phyloP scores from a whole-genome alignment of 2,113 vertebrate genomes.

The Neofelis nebulosa region DNA sequence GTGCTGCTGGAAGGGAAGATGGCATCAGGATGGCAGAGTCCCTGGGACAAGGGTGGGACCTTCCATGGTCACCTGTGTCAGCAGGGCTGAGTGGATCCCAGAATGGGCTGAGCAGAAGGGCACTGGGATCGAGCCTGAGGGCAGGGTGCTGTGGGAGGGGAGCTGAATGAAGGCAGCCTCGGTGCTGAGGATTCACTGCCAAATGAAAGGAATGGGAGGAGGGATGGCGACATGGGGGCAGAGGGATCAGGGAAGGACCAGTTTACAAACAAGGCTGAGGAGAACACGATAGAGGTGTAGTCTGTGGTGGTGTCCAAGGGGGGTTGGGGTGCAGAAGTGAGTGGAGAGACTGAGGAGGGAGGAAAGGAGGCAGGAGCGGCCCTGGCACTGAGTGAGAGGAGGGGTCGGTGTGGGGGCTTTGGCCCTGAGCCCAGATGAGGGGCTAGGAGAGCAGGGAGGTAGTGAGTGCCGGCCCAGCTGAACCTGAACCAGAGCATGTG shows the following conservation, averaged over 20 bases:
- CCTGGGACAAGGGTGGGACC: background rate
- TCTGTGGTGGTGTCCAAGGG: background rate
- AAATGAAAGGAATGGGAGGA: no score
- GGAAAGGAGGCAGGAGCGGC: no score
- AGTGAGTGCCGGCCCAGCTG: background rate
- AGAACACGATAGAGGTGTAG: background rate
- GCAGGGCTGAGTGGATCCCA: background rate
- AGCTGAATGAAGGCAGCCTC: no score
- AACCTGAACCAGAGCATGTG: fast-evolving
- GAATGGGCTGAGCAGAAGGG: background rate
- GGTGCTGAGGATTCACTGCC: background rate
- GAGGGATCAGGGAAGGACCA: background rate
- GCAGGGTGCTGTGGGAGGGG: background rate
- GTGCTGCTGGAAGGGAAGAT: background rate
- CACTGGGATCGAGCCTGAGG: background rate
- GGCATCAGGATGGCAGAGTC: background rate
- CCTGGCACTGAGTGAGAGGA: background rate
- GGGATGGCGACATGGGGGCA: fast-evolving
- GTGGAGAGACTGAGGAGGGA: background rate
- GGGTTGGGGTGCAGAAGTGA: background rate
- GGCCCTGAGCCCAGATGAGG: background rate
- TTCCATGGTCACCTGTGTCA: background rate
- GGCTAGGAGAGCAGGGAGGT: background rate
- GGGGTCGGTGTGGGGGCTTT: background rate
- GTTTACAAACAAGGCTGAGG: background rate